Base-by-base conservation (phyloP, 2,797 vertebrate species). In the Betta splendens region DNA sequence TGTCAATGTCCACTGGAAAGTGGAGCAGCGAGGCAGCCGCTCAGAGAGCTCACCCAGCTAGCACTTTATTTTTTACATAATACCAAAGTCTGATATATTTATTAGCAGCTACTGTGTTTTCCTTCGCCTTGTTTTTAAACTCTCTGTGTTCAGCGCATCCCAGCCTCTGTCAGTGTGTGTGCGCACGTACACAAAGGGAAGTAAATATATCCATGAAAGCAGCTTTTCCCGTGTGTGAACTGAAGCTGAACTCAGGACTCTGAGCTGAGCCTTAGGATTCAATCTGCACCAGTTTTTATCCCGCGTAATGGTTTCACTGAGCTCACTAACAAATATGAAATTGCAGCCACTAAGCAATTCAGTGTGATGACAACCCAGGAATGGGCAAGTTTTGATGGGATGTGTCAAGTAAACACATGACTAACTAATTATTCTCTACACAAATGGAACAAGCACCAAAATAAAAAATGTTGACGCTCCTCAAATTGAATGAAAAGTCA, bases 1-100 rank as follows among this genome's bases (percentile, higher is more conserved):
- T 20, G 37, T 77, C 68, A 47, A 82, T 77, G 64, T 65, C 81
- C 72, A 77, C 75, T 76, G 67, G 71, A 79, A 64, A 78, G 60
- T 39, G 35, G 73, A 60, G 64, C 29, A 40, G 70, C 20, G 9
- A 28, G 46, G 12, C 17, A 11, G 53, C 29, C 49, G 59, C 56
- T 42, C 32, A 42, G 57, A 56, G 42, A 13, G 6, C 40, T 56
- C 31, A 2, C 22, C 35, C 21, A 0, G n/a, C 46, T 28, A 23
- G 29, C 23, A 7, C 4, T 36, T 36, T 3, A 36, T n/a, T 69
- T 58, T 32, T 47, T 12, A 50, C 33, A 42, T 55, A 71, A 77
- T 15, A 39, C 46, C 45, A 33, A 57, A 49, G 35, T 7, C 44
- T 38, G 35, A 59, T 46, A 17, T 57, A 56, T 36, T 10, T 48